Evolutionary conservation across 2,888 invertebrate species (phyloP).

Genomic region (Rapana venosa): DNA sequence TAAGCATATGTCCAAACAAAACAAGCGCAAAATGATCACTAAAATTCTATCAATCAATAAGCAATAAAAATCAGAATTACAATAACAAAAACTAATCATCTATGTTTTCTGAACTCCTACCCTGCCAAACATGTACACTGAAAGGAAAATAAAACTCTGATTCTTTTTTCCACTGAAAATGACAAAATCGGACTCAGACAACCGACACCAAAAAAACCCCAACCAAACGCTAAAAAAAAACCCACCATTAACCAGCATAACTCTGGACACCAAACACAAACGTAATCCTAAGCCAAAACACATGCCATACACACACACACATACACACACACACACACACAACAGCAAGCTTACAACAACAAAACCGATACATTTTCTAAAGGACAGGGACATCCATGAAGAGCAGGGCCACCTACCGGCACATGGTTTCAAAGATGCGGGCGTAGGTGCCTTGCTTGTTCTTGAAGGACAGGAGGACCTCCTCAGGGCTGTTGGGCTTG

Average conservation of each 20-base stretch:
- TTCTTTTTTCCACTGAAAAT: not conserved
- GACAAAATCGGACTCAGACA: not conserved
- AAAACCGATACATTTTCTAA: not conserved
- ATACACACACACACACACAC: too few species aligned
- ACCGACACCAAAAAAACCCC: not conserved
- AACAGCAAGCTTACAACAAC: not conserved
- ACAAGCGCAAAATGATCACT: too few species aligned
- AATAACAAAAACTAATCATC: too few species aligned
- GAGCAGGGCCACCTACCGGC: constrained; percentile 65
- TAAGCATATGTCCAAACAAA: too few species aligned
- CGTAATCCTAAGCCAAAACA: not conserved
- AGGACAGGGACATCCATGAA: not conserved
- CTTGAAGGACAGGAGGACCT: constrained; percentile 76
- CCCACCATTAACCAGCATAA: not conserved
- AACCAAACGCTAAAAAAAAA: not conserved
- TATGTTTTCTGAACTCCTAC: too few species aligned
- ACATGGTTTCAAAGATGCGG: constrained; percentile 77
- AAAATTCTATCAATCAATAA: too few species aligned
- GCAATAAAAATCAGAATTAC: too few species aligned
- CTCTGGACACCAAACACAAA: not conserved
- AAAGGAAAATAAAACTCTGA: not conserved
- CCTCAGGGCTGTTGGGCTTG: constrained; percentile 75
- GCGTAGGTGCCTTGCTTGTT: constrained; percentile 78
- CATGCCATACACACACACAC: not conserved
- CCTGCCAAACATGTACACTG: too few species aligned